phyloP scores from a whole-genome alignment of 1,140 invertebrate genomes.

The Ceratosolen solmsi region DNA sequence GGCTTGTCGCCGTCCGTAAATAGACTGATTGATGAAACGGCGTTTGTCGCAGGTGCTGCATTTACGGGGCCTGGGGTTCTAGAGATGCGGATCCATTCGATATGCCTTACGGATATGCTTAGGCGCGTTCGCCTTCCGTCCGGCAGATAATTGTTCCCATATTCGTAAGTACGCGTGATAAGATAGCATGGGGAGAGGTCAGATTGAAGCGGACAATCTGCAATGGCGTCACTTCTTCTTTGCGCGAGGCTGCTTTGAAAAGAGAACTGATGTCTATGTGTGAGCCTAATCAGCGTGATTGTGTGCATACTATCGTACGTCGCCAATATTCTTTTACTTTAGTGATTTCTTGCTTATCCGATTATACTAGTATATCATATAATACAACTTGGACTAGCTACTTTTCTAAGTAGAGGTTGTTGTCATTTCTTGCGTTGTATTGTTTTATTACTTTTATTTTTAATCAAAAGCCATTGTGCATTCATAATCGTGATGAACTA shows the following conservation, averaged over 20 bases:
- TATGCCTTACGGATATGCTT: neutral
- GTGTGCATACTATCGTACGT: neutral
- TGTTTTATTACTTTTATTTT: neutral
- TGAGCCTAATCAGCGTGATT: neutral
- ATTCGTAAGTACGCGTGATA: neutral
- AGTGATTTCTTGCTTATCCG: neutral
- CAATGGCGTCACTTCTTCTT: conserved; percentile 22
- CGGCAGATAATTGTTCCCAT: conserved; percentile 19
- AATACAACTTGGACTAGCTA: neutral
- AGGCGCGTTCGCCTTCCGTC: conserved; percentile 3
- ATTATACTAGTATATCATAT: neutral
- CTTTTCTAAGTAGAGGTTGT: neutral
- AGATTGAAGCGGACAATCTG: neutral
- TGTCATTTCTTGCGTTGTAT: neutral
- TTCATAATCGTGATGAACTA: neutral
- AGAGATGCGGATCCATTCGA: neutral
- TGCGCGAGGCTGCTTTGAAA: neutral
- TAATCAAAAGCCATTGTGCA: neutral
- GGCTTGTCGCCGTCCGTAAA: too few species aligned
- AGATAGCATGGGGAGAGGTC: neutral
- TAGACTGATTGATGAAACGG: too few species aligned
- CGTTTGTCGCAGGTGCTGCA: neutral
- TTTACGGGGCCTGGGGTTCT: too few species aligned
- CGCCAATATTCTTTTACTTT: neutral
- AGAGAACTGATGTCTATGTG: neutral